Base-by-base conservation (phyloP, 2,113 vertebrate species). In the Peromyscus leucopus region DNA sequence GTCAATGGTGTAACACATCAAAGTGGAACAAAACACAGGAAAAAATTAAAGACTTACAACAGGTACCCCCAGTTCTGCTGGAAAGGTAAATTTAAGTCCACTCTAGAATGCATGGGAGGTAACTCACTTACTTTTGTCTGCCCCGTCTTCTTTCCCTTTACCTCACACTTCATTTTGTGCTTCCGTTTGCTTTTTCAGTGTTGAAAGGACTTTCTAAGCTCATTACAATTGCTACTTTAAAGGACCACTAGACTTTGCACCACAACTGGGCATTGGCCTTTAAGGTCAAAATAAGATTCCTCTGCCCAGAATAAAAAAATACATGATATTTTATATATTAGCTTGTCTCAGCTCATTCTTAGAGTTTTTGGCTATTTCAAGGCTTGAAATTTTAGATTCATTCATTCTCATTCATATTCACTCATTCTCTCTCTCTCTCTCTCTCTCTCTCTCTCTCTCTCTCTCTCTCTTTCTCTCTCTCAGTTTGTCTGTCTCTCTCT, bases 321-420 rank as follows among this genome's bases (percentile, higher is more conserved):
- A 8, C 3, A 8, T 51, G 22, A 3, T 71, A 92, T 76, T 93
- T 69, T 0, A 16, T 55, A 85, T 2, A 57, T 63, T 67, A 90
- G n/a, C 24, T n/a, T 71, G 72, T 36, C 42, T 87, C 71, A 39
- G 55, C 39, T 83, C 59, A 39, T 42, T n/a, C 36, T 21, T 94
- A 72, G 82, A 51, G 22, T 51, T 51, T 22, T 91, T 55, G 21
- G 5, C 46, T 69, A 55, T 1, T 92, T 63, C n/a, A 85, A 93
- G n/a, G 48, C 61, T 22, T 51, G 88, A 93, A 76, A 97, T 95
- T 82, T 91, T 82, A 82, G 33, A 69, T 93, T 42, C n/a, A 63
- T 31, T 65, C 22, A 42, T 63, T 59, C 1, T 61, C 1, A 61
- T 24, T 84, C n/a, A 42, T 84, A 63, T 39, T 28, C 3, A 39